Evolutionary conservation across 2,888 invertebrate genomes (phyloP).

Genomic region (Tenthredo mesomela): DNA sequence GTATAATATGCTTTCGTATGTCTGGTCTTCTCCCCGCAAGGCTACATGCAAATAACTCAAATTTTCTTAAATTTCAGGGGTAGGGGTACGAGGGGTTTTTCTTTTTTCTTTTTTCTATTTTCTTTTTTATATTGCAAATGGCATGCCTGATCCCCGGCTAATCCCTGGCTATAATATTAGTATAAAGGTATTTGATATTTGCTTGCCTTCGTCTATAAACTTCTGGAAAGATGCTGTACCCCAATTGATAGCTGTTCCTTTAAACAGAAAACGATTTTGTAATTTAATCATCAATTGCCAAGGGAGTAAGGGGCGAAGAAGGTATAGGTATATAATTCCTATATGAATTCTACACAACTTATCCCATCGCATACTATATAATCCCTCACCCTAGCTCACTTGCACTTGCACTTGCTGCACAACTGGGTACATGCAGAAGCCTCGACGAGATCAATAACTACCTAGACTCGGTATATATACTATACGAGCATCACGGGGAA

Average conservation of each 20-base stretch:
- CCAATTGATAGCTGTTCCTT: slow-evolving; percentile 52
- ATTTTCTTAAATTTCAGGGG: neutral
- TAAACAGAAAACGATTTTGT: slow-evolving; percentile 50
- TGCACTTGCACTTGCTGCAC: neutral
- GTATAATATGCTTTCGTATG: neutral
- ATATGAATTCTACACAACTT: slow-evolving; percentile 10
- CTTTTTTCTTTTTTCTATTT: neutral
- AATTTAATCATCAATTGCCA: slow-evolving; percentile 37
- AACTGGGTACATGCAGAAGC: neutral
- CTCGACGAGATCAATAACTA: slow-evolving; percentile 48
- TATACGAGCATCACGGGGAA: neutral
- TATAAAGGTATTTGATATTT: slow-evolving; percentile 50
- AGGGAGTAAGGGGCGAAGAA: neutral
- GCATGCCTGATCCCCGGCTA: slow-evolving; percentile 30
- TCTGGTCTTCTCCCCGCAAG: neutral
- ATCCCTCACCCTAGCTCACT: neutral
- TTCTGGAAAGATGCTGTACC: slow-evolving; percentile 53
- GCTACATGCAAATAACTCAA: slow-evolving; percentile 6
- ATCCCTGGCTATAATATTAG: slow-evolving; percentile 35
- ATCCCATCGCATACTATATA: neutral
- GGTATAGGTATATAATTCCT: slow-evolving; percentile 1
- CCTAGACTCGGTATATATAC: neutral
- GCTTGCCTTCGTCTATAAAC: slow-evolving; percentile 53
- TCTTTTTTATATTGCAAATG: neutral
- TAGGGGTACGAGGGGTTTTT: neutral